Evolutionary conservation across 2,888 invertebrate genomes (phyloP).

Genomic region (Volucella inanis): DNA sequence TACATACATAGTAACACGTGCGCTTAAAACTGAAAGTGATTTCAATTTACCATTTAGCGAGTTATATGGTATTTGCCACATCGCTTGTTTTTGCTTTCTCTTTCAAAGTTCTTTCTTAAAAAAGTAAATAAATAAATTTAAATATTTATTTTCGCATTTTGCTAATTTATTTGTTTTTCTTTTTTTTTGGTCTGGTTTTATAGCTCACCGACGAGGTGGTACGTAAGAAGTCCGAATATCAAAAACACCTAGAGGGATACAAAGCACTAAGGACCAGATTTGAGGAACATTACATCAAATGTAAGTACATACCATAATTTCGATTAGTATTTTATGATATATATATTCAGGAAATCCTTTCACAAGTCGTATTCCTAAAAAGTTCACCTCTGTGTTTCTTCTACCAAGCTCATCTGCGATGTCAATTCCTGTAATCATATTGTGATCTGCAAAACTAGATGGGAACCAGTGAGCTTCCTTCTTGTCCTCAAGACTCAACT

Average conservation of each 20-base stretch:
- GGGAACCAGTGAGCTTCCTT: too few relatives aligned
- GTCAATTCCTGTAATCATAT: too few relatives aligned
- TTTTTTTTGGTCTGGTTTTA: slow-evolving; percentile 80
- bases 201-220: slow-evolving; percentile 95
- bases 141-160: neutral
- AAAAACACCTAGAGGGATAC: slow-evolving; percentile 94
- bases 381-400: too few relatives aligned
- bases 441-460: too few relatives aligned
- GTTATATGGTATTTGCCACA: slow-evolving; percentile 11
- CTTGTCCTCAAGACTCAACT: too few relatives aligned
- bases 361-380: too few relatives aligned
- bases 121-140: slow-evolving; percentile 1
- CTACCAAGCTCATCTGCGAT: too few relatives aligned
- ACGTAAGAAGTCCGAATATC: slow-evolving; percentile 94
- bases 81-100: neutral
- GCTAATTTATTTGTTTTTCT: slow-evolving; percentile 14
- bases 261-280: slow-evolving; percentile 94
- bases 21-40: slow-evolving; percentile 23
- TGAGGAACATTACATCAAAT: slow-evolving; percentile 96
- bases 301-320: slow-evolving; percentile 84
- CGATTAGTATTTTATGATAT: too few relatives aligned
- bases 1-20: slow-evolving; percentile 21
- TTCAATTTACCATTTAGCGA: neutral
- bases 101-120: slow-evolving; percentile 4
- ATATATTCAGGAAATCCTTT: too few relatives aligned